A percentile compares a stretch with the other conserved stretches of the same genome.
These are phyloP conservation scores for Colletes latitarsis DNA, from an alignment of 1,140 invertebrate genomes.

Conservation along the genomic window DNA sequence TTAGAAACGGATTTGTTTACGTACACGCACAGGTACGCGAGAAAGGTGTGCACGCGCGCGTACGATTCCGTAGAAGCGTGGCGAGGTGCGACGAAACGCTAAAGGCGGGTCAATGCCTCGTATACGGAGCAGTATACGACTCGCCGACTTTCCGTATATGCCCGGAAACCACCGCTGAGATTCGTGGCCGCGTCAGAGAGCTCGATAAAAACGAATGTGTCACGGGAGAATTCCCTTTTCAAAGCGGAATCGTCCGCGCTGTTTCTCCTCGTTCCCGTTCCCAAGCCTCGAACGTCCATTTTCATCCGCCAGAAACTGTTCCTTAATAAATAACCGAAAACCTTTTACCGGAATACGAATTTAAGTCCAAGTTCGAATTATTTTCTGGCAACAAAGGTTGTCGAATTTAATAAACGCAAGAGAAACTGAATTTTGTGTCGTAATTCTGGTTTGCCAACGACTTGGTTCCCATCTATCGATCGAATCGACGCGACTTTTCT, in stretches of 20 bases:
- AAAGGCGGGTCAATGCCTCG: slow-evolving; percentile 75
- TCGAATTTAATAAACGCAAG: no score
- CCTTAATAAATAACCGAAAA: no score
- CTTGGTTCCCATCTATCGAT: no score
- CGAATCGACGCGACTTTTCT: no score
- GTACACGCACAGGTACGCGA: slow-evolving; percentile 29
- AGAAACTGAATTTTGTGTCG: no score
- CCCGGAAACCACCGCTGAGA: slow-evolving; percentile 62
- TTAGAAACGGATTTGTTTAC: slow-evolving; percentile 76
- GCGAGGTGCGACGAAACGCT: slow-evolving; percentile 53
- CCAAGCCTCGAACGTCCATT: neutral
- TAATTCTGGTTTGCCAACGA: no score
- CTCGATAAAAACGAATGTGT: slow-evolving; percentile 78
- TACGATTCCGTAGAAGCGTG: slow-evolving; percentile 22
- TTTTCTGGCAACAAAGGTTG: no score
- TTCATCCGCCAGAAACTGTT: no score
- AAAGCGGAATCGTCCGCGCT: slow-evolving; percentile 56
- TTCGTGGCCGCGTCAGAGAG: slow-evolving; percentile 59
- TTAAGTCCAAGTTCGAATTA: no score
- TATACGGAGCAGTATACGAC: slow-evolving; percentile 74
- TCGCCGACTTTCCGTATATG: slow-evolving; percentile 74
- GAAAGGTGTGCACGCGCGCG: neutral
- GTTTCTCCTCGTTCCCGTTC: slow-evolving; percentile 21
- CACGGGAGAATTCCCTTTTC: slow-evolving; percentile 79
- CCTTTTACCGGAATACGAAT: no score